A percentile compares a stretch with the other conserved stretches of the same genome.
These are phyloP conservation scores for Probaryconus sp. DNA, from an alignment of 1,140 invertebrate genomes.

Conservation along the genomic window DNA sequence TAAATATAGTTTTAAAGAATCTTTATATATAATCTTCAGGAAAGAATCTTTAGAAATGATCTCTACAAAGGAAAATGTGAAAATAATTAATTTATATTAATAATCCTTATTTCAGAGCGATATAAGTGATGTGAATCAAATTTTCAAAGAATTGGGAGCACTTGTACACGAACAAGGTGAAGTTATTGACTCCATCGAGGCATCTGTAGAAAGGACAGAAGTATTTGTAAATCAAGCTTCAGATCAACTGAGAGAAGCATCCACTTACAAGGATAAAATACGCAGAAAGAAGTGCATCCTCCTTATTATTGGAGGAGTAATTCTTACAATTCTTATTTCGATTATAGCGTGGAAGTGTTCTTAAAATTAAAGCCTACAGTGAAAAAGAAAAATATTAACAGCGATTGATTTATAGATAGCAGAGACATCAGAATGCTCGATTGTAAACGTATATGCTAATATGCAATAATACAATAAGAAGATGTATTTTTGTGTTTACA, in stretches of 20 bases:
- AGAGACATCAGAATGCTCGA: constrained; percentile 10
- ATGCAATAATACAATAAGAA: constrained; percentile 29
- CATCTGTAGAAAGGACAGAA: constrained; percentile 93
- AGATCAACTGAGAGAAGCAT: constrained; percentile 88
- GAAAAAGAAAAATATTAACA: constrained; percentile 1
- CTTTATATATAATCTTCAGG: too few relatives aligned
- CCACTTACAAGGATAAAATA: constrained; percentile 91
- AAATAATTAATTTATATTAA: too few relatives aligned
- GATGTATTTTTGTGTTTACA: constrained; percentile 30
- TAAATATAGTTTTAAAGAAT: too few relatives aligned
- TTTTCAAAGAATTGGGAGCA: constrained; percentile 97
- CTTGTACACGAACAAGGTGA: constrained; percentile 99
- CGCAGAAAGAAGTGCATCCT: constrained; percentile 92
- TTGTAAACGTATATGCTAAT: constrained; percentile 19
- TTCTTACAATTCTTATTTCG: constrained; percentile 85
- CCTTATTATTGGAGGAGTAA: constrained; percentile 81
- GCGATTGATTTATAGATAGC: constrained; percentile 36
- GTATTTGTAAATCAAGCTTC: constrained; percentile 90
- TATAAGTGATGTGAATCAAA: constrained; percentile 97
- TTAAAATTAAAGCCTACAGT: constrained; percentile 23
- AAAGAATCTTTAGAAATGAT: too few relatives aligned
- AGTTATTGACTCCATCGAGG: constrained; percentile 97
- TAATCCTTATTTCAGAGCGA: constrained; percentile 84
- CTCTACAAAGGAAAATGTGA: too few relatives aligned
- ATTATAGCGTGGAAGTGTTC: constrained; percentile 81